Conservation (phyloP, 2,888 invertebrate genomes). For the Lathronympha strigana region DNA sequence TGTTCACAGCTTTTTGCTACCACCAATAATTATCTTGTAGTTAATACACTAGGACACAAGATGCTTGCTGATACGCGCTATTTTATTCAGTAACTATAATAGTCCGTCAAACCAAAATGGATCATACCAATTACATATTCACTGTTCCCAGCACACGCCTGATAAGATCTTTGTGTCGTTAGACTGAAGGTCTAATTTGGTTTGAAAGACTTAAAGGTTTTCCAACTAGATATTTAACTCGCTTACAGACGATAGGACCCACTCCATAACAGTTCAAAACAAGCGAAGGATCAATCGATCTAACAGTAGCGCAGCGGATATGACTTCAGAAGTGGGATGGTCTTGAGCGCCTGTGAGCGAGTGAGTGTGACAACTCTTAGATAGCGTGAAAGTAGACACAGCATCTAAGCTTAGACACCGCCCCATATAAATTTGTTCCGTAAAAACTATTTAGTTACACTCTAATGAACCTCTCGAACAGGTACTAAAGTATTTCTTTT, state of each 20-base stretch:
- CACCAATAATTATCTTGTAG: conserved; percentile 38
- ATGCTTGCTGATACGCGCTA: conserved; percentile 31
- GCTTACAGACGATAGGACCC: conserved; percentile 23
- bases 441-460: conserved; percentile 57
- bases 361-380: conserved; percentile 23
- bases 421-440: conserved; percentile 47
- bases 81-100: conserved; percentile 31
- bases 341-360: conserved; percentile 6
- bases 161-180: neutral
- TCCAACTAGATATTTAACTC: conserved; percentile 30
- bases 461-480: conserved; percentile 69
- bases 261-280: conserved; percentile 14
- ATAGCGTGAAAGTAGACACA: conserved; percentile 36
- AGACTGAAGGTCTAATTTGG: neutral
- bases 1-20: conserved; percentile 38
- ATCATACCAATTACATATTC: neutral
- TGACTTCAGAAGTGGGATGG: conserved; percentile 33
- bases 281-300: conserved; percentile 9
- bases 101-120: conserved; percentile 3
- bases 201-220: conserved; percentile 18
- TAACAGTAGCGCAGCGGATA: conserved; percentile 1
- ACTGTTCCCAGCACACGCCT: no score
- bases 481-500: conserved; percentile 79
- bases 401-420: conserved; percentile 39
- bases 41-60: conserved; percentile 37